Evolutionary conservation across 1,140 invertebrate genomes (phyloP).

Genomic region (Platyscapa corneri): DNA sequence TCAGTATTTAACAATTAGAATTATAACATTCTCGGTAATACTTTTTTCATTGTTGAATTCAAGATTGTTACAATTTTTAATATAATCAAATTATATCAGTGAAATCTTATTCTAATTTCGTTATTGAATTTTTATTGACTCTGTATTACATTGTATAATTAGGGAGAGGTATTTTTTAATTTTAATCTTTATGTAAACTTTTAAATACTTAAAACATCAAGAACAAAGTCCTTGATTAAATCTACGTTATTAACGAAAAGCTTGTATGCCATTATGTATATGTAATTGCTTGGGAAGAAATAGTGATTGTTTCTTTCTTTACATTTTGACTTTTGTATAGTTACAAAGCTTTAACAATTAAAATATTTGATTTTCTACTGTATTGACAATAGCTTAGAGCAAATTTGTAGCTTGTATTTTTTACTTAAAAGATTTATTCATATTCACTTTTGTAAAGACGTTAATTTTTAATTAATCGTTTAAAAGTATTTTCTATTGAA

Average conservation of each 20-base stretch:
- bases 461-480: background rate
- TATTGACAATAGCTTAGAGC: too few species aligned
- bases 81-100: background rate
- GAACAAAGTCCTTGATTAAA: background rate
- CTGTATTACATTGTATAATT: background rate
- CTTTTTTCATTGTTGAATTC: too few species aligned
- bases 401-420: background rate
- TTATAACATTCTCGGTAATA: too few species aligned
- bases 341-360: too few species aligned
- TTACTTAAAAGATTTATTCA: background rate
- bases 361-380: background rate
- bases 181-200: background rate
- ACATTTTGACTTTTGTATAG: background rate
- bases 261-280: background rate
- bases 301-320: background rate
- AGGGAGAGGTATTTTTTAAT: background rate
- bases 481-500: background rate
- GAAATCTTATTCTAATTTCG: background rate
- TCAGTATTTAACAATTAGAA: too few species aligned
- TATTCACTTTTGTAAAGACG: background rate
- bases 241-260: background rate
- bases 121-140: background rate
- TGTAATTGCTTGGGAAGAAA: background rate
- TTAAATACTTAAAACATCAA: background rate
- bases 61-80: background rate